Evolutionary conservation across 2,888 invertebrate genomes (phyloP), one percentile per base, ranked within the genome.

Genomic region (Pinctada fucata): DNA sequence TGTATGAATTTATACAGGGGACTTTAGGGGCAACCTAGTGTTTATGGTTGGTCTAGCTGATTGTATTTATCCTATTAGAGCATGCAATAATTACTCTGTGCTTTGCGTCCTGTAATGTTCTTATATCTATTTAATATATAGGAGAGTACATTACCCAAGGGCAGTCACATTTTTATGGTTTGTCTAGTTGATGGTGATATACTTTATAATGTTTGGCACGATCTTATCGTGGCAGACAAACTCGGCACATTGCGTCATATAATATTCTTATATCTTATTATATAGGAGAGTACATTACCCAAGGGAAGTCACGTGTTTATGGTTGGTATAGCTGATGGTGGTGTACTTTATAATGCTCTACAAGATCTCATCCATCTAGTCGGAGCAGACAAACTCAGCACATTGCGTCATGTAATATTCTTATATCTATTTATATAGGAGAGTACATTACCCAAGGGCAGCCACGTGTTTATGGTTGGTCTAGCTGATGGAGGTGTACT

Each of bases 401-500:
- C 31, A 31, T 31, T 31, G 31, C 1, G 31, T 31, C 31, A 31
- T 31, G 1, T 31, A 31, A 31, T 31, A 31, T 31, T 31, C 31
- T 31, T 31, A 31, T 31, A 31, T 31, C 31, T 31, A 1, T 1
- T 31, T 31, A 31, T 31, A 31, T 31, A 93, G 90, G 91, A 93
- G 65, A 83, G 82, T 3, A 88, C 86, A 49, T 84, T 94, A 48
- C 94, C 94, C 0, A 79, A 79, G 3, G 91, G 91, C 13, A 94
- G 94, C 82, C 92, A 93, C 82, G 93, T 94, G 4, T 82, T 93
- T 45, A 83, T 94, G 13, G 85, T 93, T 10, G 94, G 93, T 4
- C 85, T 94, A 70, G 93, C 93, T 16, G 93, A 94, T 85, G 94
- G 93, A 2, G 89, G 92, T 8, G 90, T 93, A 64, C 91, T 94